A percentile compares a stretch with the other conserved stretches of the same genome.
These are phyloP conservation scores for Synaphobranchus kaupii DNA, from an alignment of 2,797 vertebrate species.

Conservation along the genomic window DNA sequence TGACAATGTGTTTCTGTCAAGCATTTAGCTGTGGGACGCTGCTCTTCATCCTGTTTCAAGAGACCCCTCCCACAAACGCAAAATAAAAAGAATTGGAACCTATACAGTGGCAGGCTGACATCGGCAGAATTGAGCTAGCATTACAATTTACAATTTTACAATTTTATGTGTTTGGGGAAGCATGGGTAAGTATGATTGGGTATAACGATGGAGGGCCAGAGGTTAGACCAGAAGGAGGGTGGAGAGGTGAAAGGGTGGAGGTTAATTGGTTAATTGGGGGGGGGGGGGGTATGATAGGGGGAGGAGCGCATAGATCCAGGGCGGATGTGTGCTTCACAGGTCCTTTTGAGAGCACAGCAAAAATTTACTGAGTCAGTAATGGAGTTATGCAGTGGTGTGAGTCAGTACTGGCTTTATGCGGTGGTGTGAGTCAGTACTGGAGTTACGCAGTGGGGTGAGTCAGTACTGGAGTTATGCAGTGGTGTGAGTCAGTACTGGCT, in stretches of 20 bases:
- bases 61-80: neutral
- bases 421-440: too few relatives aligned
- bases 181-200: neutral
- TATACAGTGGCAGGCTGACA: neutral
- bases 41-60: neutral
- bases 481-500: too few relatives aligned
- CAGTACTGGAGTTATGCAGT: too few relatives aligned
- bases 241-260: neutral
- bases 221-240: too few relatives aligned
- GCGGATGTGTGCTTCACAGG: neutral
- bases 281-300: neutral
- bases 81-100: neutral
- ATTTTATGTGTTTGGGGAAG: too few relatives aligned
- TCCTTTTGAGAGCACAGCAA: neutral
- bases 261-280: neutral
- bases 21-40: neutral
- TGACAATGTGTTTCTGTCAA: neutral
- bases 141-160: neutral
- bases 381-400: too few relatives aligned
- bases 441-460: too few relatives aligned
- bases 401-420: too few relatives aligned
- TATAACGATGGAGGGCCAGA: neutral
- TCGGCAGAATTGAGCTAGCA: neutral
- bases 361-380: neutral
- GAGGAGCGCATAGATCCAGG: neutral